phyloP scores from a whole-genome alignment of 2,113 vertebrate species.

The Oceanites oceanicus region DNA sequence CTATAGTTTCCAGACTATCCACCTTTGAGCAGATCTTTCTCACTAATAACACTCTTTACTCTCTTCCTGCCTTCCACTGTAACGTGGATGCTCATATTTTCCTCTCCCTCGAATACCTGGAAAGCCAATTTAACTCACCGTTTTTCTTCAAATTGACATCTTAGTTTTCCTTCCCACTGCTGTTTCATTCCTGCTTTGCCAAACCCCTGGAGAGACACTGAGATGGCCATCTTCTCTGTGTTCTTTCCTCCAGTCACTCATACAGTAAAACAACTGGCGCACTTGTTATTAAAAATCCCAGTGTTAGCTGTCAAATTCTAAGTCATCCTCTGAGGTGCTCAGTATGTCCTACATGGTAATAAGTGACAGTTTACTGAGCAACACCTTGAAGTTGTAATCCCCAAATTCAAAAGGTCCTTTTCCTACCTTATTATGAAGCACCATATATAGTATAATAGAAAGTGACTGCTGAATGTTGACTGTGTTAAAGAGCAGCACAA shows the following conservation, averaged over 20 bases:
- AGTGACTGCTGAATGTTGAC: background rate
- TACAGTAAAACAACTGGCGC: background rate
- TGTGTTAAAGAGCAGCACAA: background rate
- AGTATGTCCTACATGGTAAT: background rate
- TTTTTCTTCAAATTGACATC: background rate
- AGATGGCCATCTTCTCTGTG: background rate
- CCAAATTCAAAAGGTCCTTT: background rate
- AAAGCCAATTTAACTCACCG: background rate
- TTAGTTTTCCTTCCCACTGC: background rate
- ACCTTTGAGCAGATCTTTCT: background rate
- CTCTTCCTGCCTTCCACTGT: background rate
- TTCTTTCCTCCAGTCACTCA: background rate
- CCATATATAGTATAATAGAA: background rate
- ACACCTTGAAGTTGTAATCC: background rate
- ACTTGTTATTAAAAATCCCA: background rate
- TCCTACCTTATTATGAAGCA: background rate
- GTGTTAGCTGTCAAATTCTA: background rate
- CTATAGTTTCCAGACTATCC: background rate
- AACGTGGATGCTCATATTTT: background rate
- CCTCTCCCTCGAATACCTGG: background rate
- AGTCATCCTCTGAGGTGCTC: background rate
- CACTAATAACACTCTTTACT: background rate
- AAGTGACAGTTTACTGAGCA: background rate
- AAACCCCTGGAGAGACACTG: background rate
- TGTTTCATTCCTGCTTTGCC: background rate